Evolutionary conservation across 2,113 vertebrate genomes (phyloP), one percentile per base, ranked within the genome.

Genomic region (Tetraodon nigroviridis): DNA sequence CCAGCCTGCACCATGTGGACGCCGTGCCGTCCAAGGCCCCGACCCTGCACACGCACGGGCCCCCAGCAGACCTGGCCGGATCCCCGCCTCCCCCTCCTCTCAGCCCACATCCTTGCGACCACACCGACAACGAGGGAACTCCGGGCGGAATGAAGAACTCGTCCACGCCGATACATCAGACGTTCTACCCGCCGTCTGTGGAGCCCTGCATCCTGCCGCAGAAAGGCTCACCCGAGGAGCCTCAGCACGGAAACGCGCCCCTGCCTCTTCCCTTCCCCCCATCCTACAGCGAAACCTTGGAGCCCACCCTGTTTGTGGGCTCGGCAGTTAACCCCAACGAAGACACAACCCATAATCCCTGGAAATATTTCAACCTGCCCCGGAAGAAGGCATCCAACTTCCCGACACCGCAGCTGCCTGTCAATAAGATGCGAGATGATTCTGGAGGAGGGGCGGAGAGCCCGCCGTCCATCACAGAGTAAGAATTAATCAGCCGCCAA

Each of bases 291-390:
- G 94, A 98, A 79, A 86, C 90, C 2, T 76, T 94, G 53, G 95
- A 98, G 76, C 94, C 94, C 70, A 93, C 92, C 0, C 1, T 93
- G 55, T 98, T 95, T 67, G 76, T 96, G 58, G 95, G 95, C 59
- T 84, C 93, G 0, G 95, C 94, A 48, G 89, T 97, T 24, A 91
- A 89, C 67, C 86, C 94, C 82, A 91, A 92, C 58, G 93, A 95
- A 72, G 92, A 94, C 2, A 92, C 92, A 54, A 89, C 90, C 32
- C 92, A 93, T 86, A 84, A 92, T 61, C 93, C 92, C 56, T 98
- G 96, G 96, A 96, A 92, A 80, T 97, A 93, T 89, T 98, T 96
- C 24, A 93, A 91, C 81, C 89, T 98, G 52, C 95, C 96, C 84
- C 92, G 92, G 85, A 94, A 91, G 90, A 96, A 92, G 84, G 91